Evolutionary conservation across 2,113 vertebrate species (phyloP).

Genomic region (Onychostoma macrolepis): DNA sequence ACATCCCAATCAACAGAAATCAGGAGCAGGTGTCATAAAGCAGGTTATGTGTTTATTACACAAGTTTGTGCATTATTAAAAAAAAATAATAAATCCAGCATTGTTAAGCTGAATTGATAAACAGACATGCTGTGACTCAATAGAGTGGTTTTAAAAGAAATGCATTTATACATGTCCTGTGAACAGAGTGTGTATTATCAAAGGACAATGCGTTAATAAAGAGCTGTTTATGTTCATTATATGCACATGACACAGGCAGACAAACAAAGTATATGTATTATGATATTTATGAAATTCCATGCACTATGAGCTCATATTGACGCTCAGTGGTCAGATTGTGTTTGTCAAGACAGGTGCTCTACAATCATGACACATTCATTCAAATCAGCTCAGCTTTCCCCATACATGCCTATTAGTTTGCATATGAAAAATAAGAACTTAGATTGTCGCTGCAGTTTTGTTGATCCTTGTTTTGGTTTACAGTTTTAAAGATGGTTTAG

Average conservation of each 20-base stretch:
- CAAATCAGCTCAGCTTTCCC: not conserved
- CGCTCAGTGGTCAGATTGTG: not conserved
- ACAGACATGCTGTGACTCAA: not conserved
- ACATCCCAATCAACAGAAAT: not conserved
- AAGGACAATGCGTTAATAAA: not conserved
- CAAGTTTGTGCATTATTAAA: not conserved
- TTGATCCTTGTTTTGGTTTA: not conserved
- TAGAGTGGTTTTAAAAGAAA: not conserved
- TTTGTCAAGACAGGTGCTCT: slow-evolving; percentile 9
- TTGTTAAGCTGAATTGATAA: slow-evolving; percentile 10
- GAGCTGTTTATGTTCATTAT: not conserved
- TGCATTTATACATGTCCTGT: not conserved
- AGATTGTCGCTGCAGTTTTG: not conserved
- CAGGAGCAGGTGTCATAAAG: not conserved
- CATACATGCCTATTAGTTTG: slow-evolving; percentile 8
- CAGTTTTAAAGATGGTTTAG: not conserved
- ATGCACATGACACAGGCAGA: not conserved
- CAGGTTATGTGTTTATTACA: not conserved
- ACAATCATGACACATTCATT: slow-evolving; percentile 30
- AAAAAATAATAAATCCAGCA: not conserved
- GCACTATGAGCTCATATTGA: not conserved
- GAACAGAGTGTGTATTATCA: not conserved
- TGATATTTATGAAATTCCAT: too few species aligned
- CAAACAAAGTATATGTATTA: too few species aligned
- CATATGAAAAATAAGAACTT: slow-evolving; percentile 45